These are phyloP conservation scores for Eubucco bourcierii DNA, from an alignment of 2,113 vertebrate species.

Conservation along the genomic window DNA sequence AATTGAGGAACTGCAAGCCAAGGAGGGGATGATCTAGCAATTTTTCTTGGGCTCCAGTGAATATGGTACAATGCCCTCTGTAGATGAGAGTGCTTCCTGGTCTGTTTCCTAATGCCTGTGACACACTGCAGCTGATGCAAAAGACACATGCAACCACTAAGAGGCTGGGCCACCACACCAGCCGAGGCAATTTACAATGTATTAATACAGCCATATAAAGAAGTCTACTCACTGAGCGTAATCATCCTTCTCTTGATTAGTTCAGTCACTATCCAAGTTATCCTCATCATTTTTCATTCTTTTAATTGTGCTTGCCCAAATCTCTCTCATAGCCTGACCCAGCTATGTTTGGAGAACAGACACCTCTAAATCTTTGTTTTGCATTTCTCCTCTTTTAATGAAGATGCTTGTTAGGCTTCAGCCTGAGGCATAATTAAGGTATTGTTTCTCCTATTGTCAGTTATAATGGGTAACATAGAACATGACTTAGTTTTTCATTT, in stretches of 20 bases:
- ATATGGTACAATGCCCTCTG: neutral
- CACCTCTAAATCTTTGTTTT: neutral
- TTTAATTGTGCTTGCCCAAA: neutral
- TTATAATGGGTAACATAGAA: neutral
- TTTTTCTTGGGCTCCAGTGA: neutral
- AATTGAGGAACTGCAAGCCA: neutral
- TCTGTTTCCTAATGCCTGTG: neutral
- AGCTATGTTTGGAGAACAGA: neutral
- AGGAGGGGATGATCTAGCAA: neutral
- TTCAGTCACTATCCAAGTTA: neutral
- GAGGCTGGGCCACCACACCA: neutral
- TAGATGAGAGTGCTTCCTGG: neutral
- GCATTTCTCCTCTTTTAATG: neutral
- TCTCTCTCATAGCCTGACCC: neutral
- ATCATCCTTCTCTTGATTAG: neutral
- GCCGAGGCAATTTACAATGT: neutral
- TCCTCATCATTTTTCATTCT: neutral
- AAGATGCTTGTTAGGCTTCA: neutral
- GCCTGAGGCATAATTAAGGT: neutral
- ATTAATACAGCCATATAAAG: neutral
- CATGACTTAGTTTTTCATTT: neutral
- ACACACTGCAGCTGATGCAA: slow-evolving; percentile 9
- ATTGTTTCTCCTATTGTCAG: neutral
- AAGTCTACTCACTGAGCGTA: neutral
- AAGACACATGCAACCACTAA: neutral